Base-by-base conservation (phyloP, 2,113 vertebrate genomes). In the Psilopogon haemacephalus region DNA sequence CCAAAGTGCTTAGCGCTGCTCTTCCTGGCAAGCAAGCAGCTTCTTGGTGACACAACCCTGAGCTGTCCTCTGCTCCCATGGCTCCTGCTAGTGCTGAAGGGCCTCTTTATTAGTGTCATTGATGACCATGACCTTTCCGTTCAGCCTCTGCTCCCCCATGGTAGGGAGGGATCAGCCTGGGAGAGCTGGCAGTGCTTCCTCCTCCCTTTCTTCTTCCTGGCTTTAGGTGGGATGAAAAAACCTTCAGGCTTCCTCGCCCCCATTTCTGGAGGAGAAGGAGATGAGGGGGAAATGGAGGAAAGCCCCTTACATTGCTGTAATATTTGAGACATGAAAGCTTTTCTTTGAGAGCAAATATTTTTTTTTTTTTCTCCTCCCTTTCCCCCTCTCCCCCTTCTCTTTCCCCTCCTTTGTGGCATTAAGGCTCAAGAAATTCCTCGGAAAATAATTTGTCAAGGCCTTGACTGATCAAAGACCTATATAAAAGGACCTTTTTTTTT, bases 361-460 rank as follows among this genome's bases (percentile, higher is more conserved):
- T 67, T 77, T 70, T 72, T 40, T 55, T 37, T 33, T 15, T 6
- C 19, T 5, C n/a, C 23, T 14, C 8, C 4, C 23, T 8, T 8
- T 26, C 26, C 28, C 32, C 32, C 2, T n/a, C 26, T 21, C 37
- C 19, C 20, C 19, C 19, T 48, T 48, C 46, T 20, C 38, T 74
- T 81, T 59, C 60, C 30, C 17, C 62, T 88, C 64, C 88, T 94
- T 94, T 12, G 3, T 88, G 95, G 96, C 88, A 97, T 96, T 96
- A 97, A 55, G 94, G 88, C 91, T 95, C 75, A 94, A 97, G 96
- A 97, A 98, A 97, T 97, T 98, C 97, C 97, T 97, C 13, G 46
- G 94, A 97, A 98, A 98, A 98, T 97, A 97, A 98, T 98, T 97
- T 98, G 97, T 98, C 98, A 98, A 97, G 81, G 80, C 81, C 86